Percentiles rank a stretch among this genome's conserved stretches.
Conservation (phyloP, 2,797 vertebrate genomes). For the Micrastur ruficollis region DNA sequence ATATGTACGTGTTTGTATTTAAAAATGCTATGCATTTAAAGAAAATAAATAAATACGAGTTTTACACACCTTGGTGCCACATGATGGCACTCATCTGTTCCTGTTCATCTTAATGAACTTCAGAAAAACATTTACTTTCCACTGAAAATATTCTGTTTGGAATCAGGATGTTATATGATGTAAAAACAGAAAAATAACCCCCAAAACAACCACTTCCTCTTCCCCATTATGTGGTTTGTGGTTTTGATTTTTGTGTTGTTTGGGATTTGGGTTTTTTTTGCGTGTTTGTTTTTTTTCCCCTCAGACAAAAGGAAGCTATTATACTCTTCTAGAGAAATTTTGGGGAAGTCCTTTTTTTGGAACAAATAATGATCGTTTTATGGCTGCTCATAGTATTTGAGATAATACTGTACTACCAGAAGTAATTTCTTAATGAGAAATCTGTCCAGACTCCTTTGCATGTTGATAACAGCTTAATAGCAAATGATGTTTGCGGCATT, state of each 20-base stretch:
- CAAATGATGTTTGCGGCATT: not conserved
- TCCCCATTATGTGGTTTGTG: not conserved
- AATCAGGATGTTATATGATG: not conserved
- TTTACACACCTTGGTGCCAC: not conserved
- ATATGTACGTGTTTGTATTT: not conserved
- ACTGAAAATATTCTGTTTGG: not conserved
- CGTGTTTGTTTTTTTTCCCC: not conserved
- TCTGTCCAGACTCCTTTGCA: not conserved
- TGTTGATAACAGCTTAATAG: not conserved
- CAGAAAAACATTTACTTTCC: not conserved
- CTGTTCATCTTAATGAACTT: not conserved
- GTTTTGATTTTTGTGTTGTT: not conserved
- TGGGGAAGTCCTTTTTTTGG: not conserved
- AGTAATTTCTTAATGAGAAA: not conserved
- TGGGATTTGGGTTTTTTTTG: not conserved
- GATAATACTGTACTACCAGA: not conserved
- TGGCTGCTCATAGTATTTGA: not conserved
- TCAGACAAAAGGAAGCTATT: not conserved
- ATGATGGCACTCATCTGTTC: not conserved
- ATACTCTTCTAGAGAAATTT: not conserved
- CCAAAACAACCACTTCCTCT: not conserved
- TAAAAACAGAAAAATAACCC: not conserved
- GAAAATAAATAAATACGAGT: not conserved
- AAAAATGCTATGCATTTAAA: not conserved
- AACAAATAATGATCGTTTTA: not conserved